Evolutionary conservation across 2,113 vertebrate species (phyloP), one percentile per base, ranked within the genome.

Genomic region (Gallinago paraguaiae): DNA sequence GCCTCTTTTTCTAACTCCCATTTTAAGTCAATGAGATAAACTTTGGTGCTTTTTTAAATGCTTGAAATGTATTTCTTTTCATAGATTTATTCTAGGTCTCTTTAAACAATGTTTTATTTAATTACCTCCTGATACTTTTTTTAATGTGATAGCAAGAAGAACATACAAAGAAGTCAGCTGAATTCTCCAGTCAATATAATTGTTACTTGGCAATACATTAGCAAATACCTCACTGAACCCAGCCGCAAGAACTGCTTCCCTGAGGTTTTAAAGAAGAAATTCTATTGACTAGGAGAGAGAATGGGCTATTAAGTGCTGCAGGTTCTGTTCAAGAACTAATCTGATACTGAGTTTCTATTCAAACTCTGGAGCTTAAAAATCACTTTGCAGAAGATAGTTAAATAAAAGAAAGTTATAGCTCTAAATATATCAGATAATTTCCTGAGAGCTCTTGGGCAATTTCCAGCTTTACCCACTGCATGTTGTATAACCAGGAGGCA

Each of bases 231-330:
- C n/a, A 85, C 31, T 1, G 2, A 93, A 76, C 19, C 80, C 31
- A 43, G 35, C 31, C 1, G 1, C 68, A 94, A 67, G 24, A 92
- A 74, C 57, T 80, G 10, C 46, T 94, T 94, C 35, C 50, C 37
- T 51, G 90, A 88, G 88, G 48, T 92, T 91, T 91, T 90, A 76
- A 93, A 94, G 76, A 89, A 86, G 87, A 54, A 92, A 80, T 12
- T 77, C 45, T 82, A 41, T 82, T 85, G 75, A 69, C 59, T 77
- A 31, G 11, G n/a, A 76, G 61, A 88, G 35, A 88, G n/a, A 94
- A 86, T 41, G 37, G 79, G 59, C 31, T 94, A 83, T 83, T 90
- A 90, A 83, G 39, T 0, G 0, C 24, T 72, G 57, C 41, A 86
- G 68, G 61, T 83, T 93, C 54, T 89, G 30, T 84, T 89, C 69